phyloP scores from a whole-genome alignment of 1,140 invertebrate species.

The Archivesica marissinica region DNA sequence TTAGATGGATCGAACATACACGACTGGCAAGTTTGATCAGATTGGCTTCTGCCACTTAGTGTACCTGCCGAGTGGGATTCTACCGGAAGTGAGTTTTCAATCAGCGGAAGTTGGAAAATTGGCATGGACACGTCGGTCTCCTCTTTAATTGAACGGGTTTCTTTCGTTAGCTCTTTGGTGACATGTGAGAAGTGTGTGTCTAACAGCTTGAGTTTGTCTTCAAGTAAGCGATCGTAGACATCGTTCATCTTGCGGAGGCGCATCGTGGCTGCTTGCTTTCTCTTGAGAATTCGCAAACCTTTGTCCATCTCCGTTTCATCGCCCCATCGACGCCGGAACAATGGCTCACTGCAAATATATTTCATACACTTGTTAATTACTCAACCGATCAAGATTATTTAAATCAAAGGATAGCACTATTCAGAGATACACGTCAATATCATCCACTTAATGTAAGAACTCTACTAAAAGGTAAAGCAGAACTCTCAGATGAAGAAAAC shows the following conservation, averaged over 20 bases:
- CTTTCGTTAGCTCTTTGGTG: slow-evolving; percentile 42
- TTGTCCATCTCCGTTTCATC: slow-evolving; percentile 48
- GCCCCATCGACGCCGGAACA: slow-evolving; percentile 17
- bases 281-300: neutral
- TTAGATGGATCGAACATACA: slow-evolving; percentile 40
- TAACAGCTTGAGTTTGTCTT: slow-evolving; percentile 23
- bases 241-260: slow-evolving; percentile 48
- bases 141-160: slow-evolving; percentile 27
- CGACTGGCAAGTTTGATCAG: slow-evolving; percentile 1
- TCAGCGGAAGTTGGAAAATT: neutral
- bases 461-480: neutral
- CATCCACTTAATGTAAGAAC: slow-evolving; percentile 1
- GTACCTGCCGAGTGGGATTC: slow-evolving; percentile 15
- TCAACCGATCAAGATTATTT: neutral
- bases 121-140: slow-evolving; percentile 27
- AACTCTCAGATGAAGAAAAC: too few species aligned
- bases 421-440: too few species aligned
- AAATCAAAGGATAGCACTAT: neutral
- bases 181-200: slow-evolving; percentile 25
- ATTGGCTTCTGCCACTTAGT: neutral
- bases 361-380: neutral
- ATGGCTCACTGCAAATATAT: slow-evolving; percentile 25
- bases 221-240: slow-evolving; percentile 31
- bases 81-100: slow-evolving; percentile 4
- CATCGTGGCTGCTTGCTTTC: slow-evolving; percentile 2